Conservation (phyloP, 2,888 invertebrate genomes). For the Pardosa pseudoannulata region DNA sequence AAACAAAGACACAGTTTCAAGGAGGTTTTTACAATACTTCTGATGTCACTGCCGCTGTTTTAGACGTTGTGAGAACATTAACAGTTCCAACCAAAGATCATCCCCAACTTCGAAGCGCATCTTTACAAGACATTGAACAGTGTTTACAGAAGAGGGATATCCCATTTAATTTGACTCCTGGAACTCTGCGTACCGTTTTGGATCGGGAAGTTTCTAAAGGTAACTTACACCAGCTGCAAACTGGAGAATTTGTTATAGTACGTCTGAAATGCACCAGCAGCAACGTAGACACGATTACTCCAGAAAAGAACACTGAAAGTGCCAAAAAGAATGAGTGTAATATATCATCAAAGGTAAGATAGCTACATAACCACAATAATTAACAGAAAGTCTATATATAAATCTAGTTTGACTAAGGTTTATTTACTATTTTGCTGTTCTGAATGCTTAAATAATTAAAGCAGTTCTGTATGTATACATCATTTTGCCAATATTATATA, state of each 20-base stretch:
- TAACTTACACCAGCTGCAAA: conserved; percentile 81
- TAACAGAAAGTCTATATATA: no score
- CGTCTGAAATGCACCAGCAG: background rate
- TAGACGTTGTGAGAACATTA: conserved; percentile 43
- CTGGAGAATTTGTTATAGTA: conserved; percentile 74
- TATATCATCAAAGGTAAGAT: conserved; percentile 21
- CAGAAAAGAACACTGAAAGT: background rate
- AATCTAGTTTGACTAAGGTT: no score
- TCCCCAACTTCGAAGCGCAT: conserved; percentile 72
- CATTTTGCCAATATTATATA: no score
- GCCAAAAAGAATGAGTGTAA: conserved; percentile 23
- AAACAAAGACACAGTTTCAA: conserved; percentile 82
- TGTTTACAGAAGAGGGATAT: conserved; percentile 75
- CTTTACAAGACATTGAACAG: conserved; percentile 75
- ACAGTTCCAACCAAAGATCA: conserved; percentile 26
- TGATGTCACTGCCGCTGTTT: conserved; percentile 43
- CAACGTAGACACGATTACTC: background rate
- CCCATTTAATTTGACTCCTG: conserved; percentile 75
- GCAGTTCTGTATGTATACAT: no score
- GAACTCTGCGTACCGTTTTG: conserved; percentile 82
- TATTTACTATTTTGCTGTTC: no score
- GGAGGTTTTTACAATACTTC: conserved; percentile 43
- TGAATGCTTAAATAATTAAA: no score
- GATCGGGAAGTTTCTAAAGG: conserved; percentile 85
- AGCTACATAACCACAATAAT: no score